Percentiles rank a stretch among this genome's conserved stretches.
Evolutionary conservation across 2,113 vertebrate genomes (phyloP).

Genomic region (Protobothrops flavoviridis): DNA sequence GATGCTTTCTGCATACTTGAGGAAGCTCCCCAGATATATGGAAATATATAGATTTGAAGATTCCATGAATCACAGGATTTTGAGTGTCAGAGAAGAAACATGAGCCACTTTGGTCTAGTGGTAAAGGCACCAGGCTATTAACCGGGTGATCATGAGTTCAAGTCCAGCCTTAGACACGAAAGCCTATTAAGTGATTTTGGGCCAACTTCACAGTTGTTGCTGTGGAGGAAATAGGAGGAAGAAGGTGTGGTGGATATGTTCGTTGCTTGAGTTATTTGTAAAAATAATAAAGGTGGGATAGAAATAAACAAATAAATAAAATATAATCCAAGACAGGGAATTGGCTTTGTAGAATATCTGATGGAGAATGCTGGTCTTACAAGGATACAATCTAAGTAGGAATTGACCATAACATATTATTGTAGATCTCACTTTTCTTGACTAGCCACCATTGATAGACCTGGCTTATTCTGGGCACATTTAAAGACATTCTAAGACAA

Average conservation of each 20-base stretch:
- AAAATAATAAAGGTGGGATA: neutral
- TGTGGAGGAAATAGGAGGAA: neutral
- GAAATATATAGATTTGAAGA: neutral
- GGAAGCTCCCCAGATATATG: neutral
- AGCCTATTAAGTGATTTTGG: too few relatives aligned
- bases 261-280: neutral
- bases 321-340: neutral
- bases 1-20: neutral
- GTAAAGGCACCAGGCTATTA: too few relatives aligned
- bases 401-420: neutral
- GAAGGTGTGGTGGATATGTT: neutral
- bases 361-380: neutral
- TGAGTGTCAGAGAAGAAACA: neutral
- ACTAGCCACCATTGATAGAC: neutral
- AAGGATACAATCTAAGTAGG: neutral
- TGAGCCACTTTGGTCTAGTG: too few relatives aligned
- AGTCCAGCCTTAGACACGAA: too few relatives aligned
- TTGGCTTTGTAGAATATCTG: neutral
- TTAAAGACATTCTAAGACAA: neutral
- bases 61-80: neutral
- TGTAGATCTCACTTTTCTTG: neutral
- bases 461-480: neutral
- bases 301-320: neutral
- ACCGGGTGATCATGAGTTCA: too few relatives aligned
- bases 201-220: neutral